Evolutionary conservation across 2,797 vertebrate genomes (phyloP).

Genomic region (Allenopithecus nigroviridis): DNA sequence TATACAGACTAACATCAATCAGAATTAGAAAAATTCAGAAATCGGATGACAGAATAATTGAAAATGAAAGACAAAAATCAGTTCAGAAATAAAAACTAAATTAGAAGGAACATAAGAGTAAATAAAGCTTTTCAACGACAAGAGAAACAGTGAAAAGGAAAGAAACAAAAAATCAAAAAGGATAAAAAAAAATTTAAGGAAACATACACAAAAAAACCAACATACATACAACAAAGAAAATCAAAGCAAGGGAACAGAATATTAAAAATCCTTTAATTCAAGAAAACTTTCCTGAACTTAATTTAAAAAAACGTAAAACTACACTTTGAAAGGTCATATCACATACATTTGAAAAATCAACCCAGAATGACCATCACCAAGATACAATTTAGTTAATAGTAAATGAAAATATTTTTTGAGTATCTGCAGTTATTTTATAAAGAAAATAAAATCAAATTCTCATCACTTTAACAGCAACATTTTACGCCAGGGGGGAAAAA

Average conservation of each 20-base stretch:
- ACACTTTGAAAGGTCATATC: not conserved
- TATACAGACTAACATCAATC: not conserved
- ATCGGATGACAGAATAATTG: not conserved
- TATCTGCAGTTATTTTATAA: not conserved
- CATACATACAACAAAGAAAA: not conserved
- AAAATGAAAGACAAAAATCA: not conserved
- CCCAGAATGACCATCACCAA: not conserved
- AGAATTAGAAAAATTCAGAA: not conserved
- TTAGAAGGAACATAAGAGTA: not conserved
- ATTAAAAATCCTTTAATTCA: not conserved
- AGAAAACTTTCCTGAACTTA: not conserved
- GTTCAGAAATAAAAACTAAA: not conserved
- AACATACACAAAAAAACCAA: not conserved
- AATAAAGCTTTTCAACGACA: not conserved
- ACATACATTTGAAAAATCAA: not conserved
- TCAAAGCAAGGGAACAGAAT: not conserved
- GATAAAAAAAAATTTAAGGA: not conserved
- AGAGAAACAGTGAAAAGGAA: not conserved
- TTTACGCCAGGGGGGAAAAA: not conserved
- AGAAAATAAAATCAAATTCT: slow-evolving; percentile 16
- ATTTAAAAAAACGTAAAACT: not conserved
- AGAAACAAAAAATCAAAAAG: not conserved
- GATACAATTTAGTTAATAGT: not conserved
- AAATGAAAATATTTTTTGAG: not conserved
- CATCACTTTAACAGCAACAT: not conserved